Evolutionary conservation across 1,140 invertebrate species (phyloP).

Genomic region (Pygmarrhopalites habei): DNA sequence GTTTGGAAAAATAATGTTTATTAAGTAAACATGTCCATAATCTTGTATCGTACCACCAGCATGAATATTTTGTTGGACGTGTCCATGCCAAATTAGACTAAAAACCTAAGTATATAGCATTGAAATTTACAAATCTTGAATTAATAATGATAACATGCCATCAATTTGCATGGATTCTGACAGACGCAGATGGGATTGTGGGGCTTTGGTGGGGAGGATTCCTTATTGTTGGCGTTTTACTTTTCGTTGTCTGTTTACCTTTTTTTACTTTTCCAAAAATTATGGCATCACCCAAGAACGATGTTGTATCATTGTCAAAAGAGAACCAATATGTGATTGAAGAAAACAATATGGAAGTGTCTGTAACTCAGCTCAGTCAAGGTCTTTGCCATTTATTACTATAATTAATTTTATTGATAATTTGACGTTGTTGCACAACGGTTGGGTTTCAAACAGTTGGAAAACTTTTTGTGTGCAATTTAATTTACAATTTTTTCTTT

Average conservation of each 20-base stretch:
- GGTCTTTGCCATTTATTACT: too few relatives aligned
- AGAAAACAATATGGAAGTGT: slow-evolving; percentile 1
- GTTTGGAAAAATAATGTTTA: slow-evolving; percentile 3
- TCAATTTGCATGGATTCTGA: slow-evolving; percentile 92
- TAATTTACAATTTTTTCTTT: too few relatives aligned
- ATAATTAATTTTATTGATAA: too few relatives aligned
- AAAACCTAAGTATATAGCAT: too few relatives aligned
- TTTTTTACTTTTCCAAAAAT: slow-evolving; percentile 83
- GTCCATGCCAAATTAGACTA: too few relatives aligned
- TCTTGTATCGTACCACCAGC: slow-evolving; percentile 35
- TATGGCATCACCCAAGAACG: background rate
- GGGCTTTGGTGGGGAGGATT: slow-evolving; percentile 97
- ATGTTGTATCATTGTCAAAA: slow-evolving; percentile 5
- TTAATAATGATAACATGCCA: too few relatives aligned
- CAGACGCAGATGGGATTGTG: too few relatives aligned
- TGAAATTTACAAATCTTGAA: too few relatives aligned
- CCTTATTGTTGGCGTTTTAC: slow-evolving; percentile 66
- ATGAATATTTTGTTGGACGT: background rate
- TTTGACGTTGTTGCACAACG: too few relatives aligned
- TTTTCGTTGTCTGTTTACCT: slow-evolving; percentile 73
- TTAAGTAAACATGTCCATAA: too few relatives aligned
- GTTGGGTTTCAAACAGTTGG: too few relatives aligned
- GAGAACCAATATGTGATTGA: slow-evolving; percentile 6
- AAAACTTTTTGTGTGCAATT: too few relatives aligned
- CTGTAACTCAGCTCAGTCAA: slow-evolving; percentile 3